Base-by-base conservation (phyloP, 1,140 invertebrate genomes). In the Solenopsis fugax region DNA sequence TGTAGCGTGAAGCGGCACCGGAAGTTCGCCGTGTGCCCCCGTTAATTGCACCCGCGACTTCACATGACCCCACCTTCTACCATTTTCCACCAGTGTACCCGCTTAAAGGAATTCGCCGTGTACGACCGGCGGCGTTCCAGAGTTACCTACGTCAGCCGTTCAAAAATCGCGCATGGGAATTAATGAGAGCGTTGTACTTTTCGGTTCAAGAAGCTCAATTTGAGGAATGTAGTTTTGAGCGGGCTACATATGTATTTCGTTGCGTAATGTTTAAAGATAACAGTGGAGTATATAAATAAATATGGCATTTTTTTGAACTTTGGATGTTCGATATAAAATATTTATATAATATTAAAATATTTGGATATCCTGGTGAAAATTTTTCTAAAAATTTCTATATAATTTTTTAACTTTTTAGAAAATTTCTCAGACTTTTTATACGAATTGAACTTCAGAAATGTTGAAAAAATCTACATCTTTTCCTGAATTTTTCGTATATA, bases 1-100 rank as follows among this genome's bases (percentile, higher is more conserved):
- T 88, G 91, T 94, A 94, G 92, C 93, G 93, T 94, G 93, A 94
- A 94, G 92, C 87, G 81, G 88, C 86, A 92, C 92, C 94, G 95
- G 95, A 95, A 95, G 94, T 95, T 91, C 94, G 94, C 94, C 89
- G 87, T 91, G 89, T 95, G 92, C 95, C 91, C 91, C 88, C 91
- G 90, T 92, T 95, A 95, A 95, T 95, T 95, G 93, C 90, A 92
- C 89, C 87, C 90, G 85, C 91, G 93, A 92, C 92, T 94, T 94
- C 93, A 89, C 89, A 91, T 91, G 89, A 91, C 81, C 90, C 85
- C 41, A 65, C 62, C 86, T 54, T 65, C 21, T 52, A 62, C 54
- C 50, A 76, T 80, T 62, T 67, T 88, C 48, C 62, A 52, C 50
- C n/a, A 24, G 29, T 77, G 50, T 24, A 58, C 56, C 29, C 41